Evolutionary conservation across 2,113 vertebrate genomes (phyloP).

Genomic region (Datnioides undecimradiatus): DNA sequence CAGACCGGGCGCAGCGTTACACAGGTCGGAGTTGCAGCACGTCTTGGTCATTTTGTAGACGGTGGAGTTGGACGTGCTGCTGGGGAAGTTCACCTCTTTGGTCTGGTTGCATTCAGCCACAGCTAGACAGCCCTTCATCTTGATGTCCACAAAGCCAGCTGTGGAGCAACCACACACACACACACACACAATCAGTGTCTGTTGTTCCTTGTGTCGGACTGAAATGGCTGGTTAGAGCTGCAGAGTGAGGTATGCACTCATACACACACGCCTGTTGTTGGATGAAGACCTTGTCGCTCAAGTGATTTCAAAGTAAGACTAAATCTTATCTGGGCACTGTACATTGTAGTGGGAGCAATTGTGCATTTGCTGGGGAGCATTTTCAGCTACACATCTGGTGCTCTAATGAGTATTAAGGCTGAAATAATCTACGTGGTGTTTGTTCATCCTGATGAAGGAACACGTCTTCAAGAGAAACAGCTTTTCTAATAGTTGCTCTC

Average conservation of each 20-base stretch:
- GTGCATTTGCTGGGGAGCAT: no score
- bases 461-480: no score
- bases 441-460: no score
- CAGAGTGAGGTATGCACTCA: background rate
- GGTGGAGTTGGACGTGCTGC: background rate
- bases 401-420: no score
- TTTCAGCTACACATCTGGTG: no score
- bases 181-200: background rate
- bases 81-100: accelerated
- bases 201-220: background rate
- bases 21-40: slow-evolving; percentile 81
- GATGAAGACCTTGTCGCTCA: background rate
- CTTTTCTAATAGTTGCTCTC: no score
- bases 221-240: background rate
- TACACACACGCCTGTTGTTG: background rate
- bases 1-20: slow-evolving; percentile 73
- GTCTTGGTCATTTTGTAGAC: slow-evolving; percentile 68
- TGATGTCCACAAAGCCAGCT: slow-evolving; percentile 24
- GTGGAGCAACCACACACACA: slow-evolving; percentile 7
- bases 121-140: slow-evolving; percentile 77
- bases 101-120: slow-evolving; percentile 58
- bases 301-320: no score
- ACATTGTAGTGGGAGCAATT: no score
- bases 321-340: no score
- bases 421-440: no score